Conservation (phyloP, 2,113 vertebrate genomes). For the Psammodynastes pulverulentus region DNA sequence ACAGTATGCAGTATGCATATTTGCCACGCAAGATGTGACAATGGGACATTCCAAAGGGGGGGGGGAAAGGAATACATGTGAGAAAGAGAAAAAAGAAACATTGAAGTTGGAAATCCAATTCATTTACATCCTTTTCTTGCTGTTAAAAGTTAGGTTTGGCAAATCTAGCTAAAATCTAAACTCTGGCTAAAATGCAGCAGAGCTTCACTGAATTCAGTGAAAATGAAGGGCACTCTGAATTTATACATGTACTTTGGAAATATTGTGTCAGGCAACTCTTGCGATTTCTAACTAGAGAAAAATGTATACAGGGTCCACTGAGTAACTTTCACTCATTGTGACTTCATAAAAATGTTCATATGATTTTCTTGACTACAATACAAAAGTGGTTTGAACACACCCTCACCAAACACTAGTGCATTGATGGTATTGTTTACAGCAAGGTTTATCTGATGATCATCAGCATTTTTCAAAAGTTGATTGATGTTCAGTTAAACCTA, state of each 20-base stretch:
- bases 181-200: not conserved
- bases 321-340: not conserved
- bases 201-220: not conserved
- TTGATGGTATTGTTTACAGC: not conserved
- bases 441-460: not conserved
- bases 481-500: not conserved
- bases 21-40: not conserved
- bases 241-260: not conserved
- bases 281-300: not conserved
- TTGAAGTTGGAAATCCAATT: not conserved
- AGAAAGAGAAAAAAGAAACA: not conserved
- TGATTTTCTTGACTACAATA: not conserved
- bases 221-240: not conserved
- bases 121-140: not conserved
- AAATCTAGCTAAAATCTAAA: not conserved
- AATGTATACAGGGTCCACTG: not conserved
- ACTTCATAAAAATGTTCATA: not conserved
- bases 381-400: not conserved
- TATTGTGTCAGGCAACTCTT: not conserved
- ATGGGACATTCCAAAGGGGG: not conserved
- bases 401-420: not conserved
- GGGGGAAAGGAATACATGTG: not conserved
- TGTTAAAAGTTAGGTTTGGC: not conserved
- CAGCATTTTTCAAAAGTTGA: not conserved
- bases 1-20: not conserved